Evolutionary conservation across 2,113 vertebrate genomes (phyloP), one percentile per base, ranked within the genome.

Genomic region (Gnathochromis pfefferi): DNA sequence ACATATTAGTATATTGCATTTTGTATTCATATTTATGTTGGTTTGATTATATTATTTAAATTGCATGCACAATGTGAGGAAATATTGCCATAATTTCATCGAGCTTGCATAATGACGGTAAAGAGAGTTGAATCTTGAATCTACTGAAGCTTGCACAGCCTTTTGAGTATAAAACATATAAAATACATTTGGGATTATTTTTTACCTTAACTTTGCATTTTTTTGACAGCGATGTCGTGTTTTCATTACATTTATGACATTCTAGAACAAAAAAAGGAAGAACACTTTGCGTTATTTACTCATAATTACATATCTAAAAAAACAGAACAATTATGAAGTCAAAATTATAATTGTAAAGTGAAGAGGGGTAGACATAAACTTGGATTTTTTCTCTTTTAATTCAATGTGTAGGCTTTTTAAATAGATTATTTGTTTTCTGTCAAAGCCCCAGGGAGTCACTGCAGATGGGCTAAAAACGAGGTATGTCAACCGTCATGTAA

Each of bases 11-110:
- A 65, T 65, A 38, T 38, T 65, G 19, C 19, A 68, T 40, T 68
- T 68, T 68, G 12, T 40, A 6, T 70, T 42, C 5, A 23, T 70
- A 70, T 16, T 10, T 42, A 40, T 21, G 65, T 16, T 21, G 38
- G 13, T 42, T 42, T 70, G 21, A 16, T 70, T 70, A 42, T 70
- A 40, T 42, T 70, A 70, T 70, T 23, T 70, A 33, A 33, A 33
- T 33, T 33, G 33, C 33, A 33, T 33, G 33, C 33, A 33, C 33
- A 7, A 42, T 70, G 35, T 40, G 65, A 42, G 65, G 5, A 14
- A 70, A 21, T 42, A 70, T 42, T 42, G n/a, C n/a, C 12, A 70
- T 70, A 40, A 70, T 40, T 68, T 3, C 38, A 23, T 42, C n/a
- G 23, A 42, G 38, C 12, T 70, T 70, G n/a, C 65, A 42, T 42